phyloP scores from a whole-genome alignment of 2,113 vertebrate species.

The Anoplopoma fimbria region DNA sequence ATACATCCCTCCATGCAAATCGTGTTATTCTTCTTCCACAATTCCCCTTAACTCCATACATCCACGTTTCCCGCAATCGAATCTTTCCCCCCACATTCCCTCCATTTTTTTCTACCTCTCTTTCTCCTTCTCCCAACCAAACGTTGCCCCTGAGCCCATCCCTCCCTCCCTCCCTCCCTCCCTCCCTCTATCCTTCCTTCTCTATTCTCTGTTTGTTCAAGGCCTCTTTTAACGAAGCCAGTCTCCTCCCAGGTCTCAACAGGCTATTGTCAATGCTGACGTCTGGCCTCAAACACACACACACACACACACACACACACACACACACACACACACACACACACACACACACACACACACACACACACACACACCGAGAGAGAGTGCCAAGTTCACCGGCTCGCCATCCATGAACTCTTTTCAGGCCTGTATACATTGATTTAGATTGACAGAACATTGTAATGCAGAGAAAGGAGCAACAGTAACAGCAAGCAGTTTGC shows the following conservation, averaged over 20 bases:
- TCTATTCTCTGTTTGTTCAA: conserved; percentile 75
- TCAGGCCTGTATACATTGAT: conserved; percentile 22
- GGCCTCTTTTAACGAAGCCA: conserved; percentile 70
- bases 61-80: conserved; percentile 22
- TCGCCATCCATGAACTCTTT: conserved; percentile 13
- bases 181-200: conserved; percentile 26
- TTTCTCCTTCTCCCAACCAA: conserved; percentile 12
- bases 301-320: conserved; percentile 23
- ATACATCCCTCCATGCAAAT: not conserved
- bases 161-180: conserved; percentile 3
- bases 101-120: conserved; percentile 1
- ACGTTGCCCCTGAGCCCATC: conserved; percentile 10
- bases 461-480: not conserved
- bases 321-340: not conserved
- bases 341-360: conserved; percentile 14
- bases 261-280: conserved; percentile 70
- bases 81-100: not conserved
- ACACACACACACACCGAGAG: conserved; percentile 21
- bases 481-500: not conserved
- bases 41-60: not conserved
- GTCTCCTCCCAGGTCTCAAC: conserved; percentile 71
- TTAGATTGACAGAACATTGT: conserved; percentile 17
- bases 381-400: conserved; percentile 45
- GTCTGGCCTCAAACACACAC: conserved; percentile 60
- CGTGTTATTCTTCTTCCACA: not conserved